Conservation (phyloP, 2,888 invertebrate species). For the Clitarchus hookeri region DNA sequence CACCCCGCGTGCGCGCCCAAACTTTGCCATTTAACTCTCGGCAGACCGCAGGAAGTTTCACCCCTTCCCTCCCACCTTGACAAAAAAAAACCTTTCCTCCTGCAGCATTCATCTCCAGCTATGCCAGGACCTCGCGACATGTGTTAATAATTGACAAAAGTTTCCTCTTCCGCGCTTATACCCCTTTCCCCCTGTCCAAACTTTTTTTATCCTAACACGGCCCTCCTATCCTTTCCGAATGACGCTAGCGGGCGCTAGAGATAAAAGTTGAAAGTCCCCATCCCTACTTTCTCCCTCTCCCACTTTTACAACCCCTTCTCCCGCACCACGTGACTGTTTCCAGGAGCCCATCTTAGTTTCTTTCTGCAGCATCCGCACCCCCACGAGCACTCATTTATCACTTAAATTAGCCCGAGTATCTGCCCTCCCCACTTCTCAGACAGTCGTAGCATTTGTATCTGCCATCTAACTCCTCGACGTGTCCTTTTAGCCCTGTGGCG, state of each 20-base stretch:
- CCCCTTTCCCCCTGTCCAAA: neutral
- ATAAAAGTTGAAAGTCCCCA: conserved; percentile 4
- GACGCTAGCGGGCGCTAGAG: neutral
- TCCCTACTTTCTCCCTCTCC: neutral
- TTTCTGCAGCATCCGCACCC: too few relatives aligned
- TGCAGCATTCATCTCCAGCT: neutral
- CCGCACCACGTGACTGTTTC: too few relatives aligned
- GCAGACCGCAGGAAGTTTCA: neutral
- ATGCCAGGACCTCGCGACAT: conserved; percentile 4
- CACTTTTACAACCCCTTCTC: neutral
- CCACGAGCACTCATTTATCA: too few relatives aligned
- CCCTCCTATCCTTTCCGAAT: neutral
- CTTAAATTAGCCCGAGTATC: too few relatives aligned
- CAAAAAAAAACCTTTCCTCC: neutral
- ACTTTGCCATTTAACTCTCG: conserved; percentile 9
- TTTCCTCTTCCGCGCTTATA: neutral
- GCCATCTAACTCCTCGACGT: too few relatives aligned
- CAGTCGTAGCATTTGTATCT: too few relatives aligned
- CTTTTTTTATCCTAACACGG: neutral
- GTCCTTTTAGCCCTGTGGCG: too few relatives aligned
- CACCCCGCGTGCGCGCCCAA: neutral
- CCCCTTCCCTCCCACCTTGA: neutral
- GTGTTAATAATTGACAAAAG: conserved; percentile 14
- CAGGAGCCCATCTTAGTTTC: neutral
- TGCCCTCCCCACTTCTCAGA: too few relatives aligned